Evolutionary conservation across 2,113 vertebrate genomes (phyloP).

Genomic region (Peucedramus taeniatus): DNA sequence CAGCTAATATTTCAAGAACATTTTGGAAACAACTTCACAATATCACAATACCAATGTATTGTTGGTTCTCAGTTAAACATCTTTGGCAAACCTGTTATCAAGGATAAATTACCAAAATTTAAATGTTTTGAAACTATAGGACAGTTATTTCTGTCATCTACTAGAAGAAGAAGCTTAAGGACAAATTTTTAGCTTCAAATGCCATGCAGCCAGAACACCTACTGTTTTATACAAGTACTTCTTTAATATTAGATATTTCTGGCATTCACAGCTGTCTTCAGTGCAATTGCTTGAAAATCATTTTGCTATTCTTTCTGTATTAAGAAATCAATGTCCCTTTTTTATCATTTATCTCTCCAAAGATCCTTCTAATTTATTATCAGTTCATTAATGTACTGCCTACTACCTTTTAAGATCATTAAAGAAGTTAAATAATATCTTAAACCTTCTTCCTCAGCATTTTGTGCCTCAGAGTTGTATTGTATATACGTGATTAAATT

Average conservation of each 20-base stretch:
- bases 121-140: neutral
- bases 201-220: neutral
- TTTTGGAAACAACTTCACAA: neutral
- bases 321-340: conserved; percentile 56
- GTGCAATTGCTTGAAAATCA: conserved; percentile 6
- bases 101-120: neutral
- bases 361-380: conserved; percentile 56
- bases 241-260: neutral
- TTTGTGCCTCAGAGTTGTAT: conserved; percentile 20
- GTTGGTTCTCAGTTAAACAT: neutral
- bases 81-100: neutral
- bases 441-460: conserved; percentile 56
- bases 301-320: conserved; percentile 53
- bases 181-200: neutral
- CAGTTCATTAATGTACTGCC: conserved; percentile 62
- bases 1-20: neutral
- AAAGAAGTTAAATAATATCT: conserved; percentile 60
- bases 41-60: neutral
- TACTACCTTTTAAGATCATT: conserved; percentile 61
- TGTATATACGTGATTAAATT: conserved; percentile 33
- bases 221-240: neutral
- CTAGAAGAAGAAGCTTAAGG: neutral
- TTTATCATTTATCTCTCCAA: conserved; percentile 55
- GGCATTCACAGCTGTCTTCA: neutral
- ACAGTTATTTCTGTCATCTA: neutral